These are phyloP conservation scores for Erebia epiphron DNA, from an alignment of 2,888 invertebrate genomes.

Conservation along the genomic window DNA sequence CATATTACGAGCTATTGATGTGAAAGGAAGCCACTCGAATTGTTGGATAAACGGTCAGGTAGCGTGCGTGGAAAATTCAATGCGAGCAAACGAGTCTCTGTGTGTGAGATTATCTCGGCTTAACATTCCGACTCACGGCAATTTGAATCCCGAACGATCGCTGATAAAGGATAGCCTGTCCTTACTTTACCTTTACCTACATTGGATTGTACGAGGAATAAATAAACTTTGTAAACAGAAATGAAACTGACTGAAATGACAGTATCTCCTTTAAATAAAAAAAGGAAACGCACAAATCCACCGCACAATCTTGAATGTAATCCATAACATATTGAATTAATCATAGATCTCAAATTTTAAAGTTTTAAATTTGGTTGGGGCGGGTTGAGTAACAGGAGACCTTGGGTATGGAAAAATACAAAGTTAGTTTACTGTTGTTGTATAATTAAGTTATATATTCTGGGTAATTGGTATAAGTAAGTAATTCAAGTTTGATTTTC, in stretches of 20 bases:
- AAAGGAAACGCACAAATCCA: neutral
- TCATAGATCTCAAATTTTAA: neutral
- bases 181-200: neutral
- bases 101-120: constrained; percentile 74
- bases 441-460: neutral
- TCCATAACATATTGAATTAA: neutral
- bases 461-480: neutral
- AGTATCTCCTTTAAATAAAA: neutral
- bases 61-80: constrained; percentile 76
- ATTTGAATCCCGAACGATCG: constrained; percentile 54
- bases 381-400: too few species aligned
- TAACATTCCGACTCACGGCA: constrained; percentile 71
- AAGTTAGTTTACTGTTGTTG: too few species aligned
- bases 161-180: constrained; percentile 61
- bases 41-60: constrained; percentile 73
- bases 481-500: neutral
- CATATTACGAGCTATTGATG: constrained; percentile 56
- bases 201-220: neutral
- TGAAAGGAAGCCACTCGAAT: constrained; percentile 71
- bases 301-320: neutral
- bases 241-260: neutral
- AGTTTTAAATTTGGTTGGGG: neutral
- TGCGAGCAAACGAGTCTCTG: constrained; percentile 56
- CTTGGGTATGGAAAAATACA: too few species aligned
- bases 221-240: constrained; percentile 10